Evolutionary conservation across 1,140 invertebrate genomes (phyloP), one percentile per base, ranked within the genome.

Genomic region (Ylistrum balloti): DNA sequence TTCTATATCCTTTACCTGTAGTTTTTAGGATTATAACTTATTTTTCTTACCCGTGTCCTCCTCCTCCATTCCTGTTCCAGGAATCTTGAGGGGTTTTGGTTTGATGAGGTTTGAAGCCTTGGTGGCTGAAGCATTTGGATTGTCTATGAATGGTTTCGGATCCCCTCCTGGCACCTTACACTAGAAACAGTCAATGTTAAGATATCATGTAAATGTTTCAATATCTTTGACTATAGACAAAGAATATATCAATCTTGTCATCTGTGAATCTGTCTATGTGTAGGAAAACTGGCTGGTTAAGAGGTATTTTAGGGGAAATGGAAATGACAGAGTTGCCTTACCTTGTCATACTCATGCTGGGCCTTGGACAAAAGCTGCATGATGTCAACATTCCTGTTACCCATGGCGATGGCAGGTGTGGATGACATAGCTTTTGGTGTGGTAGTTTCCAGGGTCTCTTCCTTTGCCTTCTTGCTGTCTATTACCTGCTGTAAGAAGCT

Each of bases 301-400:
- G 13, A 38, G 35, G 5, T 38, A n/a, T n/a, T n/a, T n/a, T n/a
- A n/a, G n/a, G n/a, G n/a, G n/a, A n/a, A n/a, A n/a, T n/a, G 20
- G 20, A 45, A 17, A 45, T 15, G 20, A 45, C 9, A 15, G 41
- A 13, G 13, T 35, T 88, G 22, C 86, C 90, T 88, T 89, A 94
- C 95, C 92, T 94, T 94, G 86, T 94, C 95, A 94, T 96, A 96
- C 91, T 96, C 98, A 95, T 98, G 97, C 95, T 98, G 98, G 7
- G 98, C 98, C 96, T 98, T 98, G 90, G 97, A 98, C n/a, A 99
- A 96, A 98, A 99, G 98, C 94, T 98, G 98, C 94, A 98, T 98
- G 96, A 98, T 98, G 95, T 98, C 98, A 7, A 98, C 97, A 90
- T 96, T 74, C n/a, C n/a, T 74, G 22, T 74, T 74, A n/a, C 56